phyloP scores from a whole-genome alignment of 2,797 vertebrate genomes.

The Ateles fusciceps region DNA sequence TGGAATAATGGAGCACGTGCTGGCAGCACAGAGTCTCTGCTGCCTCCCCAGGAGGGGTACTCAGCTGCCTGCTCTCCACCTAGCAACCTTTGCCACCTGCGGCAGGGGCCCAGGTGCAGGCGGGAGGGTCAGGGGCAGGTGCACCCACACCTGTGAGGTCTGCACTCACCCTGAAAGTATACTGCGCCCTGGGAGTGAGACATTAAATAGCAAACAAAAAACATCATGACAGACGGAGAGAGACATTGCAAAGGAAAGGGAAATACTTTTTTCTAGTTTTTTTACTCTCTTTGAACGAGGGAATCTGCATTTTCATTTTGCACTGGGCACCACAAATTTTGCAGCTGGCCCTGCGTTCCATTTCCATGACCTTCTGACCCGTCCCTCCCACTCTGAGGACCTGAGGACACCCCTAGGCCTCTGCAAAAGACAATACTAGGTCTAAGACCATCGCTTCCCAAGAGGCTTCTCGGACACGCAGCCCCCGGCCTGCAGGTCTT shows the following conservation, averaged over 20 bases:
- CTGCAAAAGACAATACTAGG: neutral
- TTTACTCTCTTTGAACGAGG: neutral
- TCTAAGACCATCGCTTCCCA: neutral
- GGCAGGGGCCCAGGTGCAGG: neutral
- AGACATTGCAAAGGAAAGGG: neutral
- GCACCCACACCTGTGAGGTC: neutral
- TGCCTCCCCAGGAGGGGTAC: neutral
- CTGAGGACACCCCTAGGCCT: neutral
- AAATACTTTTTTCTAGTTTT: neutral
- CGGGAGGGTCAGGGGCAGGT: neutral
- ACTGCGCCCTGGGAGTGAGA: neutral
- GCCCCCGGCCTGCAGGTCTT: neutral
- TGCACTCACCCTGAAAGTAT: neutral
- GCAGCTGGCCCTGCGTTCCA: neutral
- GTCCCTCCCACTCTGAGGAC: neutral
- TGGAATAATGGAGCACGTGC: fast-evolving
- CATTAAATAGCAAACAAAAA: neutral
- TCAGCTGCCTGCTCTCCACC: neutral
- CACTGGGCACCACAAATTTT: neutral
- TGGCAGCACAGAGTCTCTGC: neutral
- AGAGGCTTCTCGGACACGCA: neutral
- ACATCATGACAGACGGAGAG: neutral
- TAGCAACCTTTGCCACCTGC: neutral
- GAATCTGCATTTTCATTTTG: neutral
- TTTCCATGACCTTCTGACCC: neutral